Evolutionary conservation across 1,140 invertebrate genomes (phyloP).

Genomic region (Orius insidiosus): DNA sequence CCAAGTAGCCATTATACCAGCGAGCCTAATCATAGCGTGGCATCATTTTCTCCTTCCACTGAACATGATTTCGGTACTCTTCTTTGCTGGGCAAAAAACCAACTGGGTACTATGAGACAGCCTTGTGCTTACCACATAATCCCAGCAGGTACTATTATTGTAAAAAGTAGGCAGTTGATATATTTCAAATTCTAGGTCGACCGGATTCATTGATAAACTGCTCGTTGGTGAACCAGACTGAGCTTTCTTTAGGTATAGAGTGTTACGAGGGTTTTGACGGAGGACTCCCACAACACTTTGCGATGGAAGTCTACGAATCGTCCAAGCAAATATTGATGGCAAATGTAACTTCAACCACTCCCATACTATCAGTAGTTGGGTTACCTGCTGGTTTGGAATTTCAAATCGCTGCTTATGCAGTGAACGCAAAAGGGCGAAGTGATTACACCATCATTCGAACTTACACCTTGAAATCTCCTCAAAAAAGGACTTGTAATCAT

Average conservation of each 20-base stretch:
- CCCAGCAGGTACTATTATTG: conserved; percentile 41
- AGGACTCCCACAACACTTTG: conserved; percentile 54
- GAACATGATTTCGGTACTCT: conserved; percentile 53
- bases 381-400: conserved; percentile 45
- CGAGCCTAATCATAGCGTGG: conserved; percentile 40
- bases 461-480: conserved; percentile 55
- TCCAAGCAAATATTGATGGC: conserved; percentile 32
- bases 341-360: conserved; percentile 38
- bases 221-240: conserved; percentile 62
- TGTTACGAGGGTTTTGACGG: conserved; percentile 46
- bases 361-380: conserved; percentile 42
- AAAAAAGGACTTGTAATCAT: conserved; percentile 49
- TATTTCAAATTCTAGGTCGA: conserved; percentile 35
- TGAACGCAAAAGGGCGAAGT: conserved; percentile 51
- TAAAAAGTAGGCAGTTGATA: no score
- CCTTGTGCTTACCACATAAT: conserved; percentile 55
- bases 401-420: conserved; percentile 46
- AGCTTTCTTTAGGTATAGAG: conserved; percentile 46
- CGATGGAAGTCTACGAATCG: conserved; percentile 48
- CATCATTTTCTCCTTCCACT: conserved; percentile 47
- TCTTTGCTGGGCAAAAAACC: conserved; percentile 49
- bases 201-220: conserved; percentile 43
- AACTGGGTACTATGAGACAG: conserved; percentile 42
- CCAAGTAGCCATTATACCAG: conserved; percentile 13
- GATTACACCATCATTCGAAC: conserved; percentile 42